Evolutionary conservation across 2,797 vertebrate genomes (phyloP).

Genomic region (Tamandua tetradactyla): DNA sequence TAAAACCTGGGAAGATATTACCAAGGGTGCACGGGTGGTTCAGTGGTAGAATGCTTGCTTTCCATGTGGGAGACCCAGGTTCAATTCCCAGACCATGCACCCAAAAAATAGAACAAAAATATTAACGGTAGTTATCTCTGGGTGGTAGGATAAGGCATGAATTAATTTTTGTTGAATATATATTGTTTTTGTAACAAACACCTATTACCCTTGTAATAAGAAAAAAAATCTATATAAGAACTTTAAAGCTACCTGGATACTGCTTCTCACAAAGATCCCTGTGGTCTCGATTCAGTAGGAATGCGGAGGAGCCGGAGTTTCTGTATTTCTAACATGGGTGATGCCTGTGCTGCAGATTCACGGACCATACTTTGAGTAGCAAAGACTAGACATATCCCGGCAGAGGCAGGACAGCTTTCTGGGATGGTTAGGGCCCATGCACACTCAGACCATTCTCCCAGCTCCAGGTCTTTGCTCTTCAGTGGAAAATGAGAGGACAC

Average conservation of each 20-base stretch:
- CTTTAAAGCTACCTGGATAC: neutral
- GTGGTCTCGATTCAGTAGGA: neutral
- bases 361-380: neutral
- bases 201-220: neutral
- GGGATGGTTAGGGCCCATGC: neutral
- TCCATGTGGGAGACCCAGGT: no score
- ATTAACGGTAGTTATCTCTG: conserved; percentile 1
- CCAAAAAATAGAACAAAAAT: no score
- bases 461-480: neutral
- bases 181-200: neutral
- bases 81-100: no score
- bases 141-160: neutral
- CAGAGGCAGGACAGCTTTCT: neutral
- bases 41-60: no score
- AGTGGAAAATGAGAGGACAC: neutral
- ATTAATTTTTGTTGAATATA: neutral
- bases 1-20: neutral
- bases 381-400: neutral
- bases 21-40: no score
- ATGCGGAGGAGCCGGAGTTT: neutral
- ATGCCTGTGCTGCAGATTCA: neutral
- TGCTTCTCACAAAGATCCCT: no score
- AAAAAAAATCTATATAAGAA: neutral
- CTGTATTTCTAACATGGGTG: neutral
- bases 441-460: neutral